Evolutionary conservation across 2,113 vertebrate genomes (phyloP), one percentile per base, ranked within the genome.

Genomic region (Nestor notabilis): DNA sequence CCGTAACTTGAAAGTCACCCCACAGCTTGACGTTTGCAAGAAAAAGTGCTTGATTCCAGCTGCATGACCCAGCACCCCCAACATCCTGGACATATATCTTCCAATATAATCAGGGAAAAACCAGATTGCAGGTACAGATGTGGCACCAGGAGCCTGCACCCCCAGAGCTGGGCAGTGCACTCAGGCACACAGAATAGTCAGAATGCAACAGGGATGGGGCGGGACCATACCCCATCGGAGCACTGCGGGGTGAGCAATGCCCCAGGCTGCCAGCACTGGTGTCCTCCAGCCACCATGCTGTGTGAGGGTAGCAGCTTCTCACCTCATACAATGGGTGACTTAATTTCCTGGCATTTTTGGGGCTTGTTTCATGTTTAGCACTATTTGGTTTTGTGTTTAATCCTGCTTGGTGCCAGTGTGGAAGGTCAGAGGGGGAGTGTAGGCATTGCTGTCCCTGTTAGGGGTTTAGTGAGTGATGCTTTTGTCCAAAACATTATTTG

Each of bases 141-240:
- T 33, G 83, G 33, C 66, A 50, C 55, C 4, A 3, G 52, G 77
- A 83, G 60, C 61, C 77, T 66, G 44, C 1, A 41, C 20, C 46
- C 28, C 4, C 17, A 7, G 41, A 43, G 52, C 5, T 2, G 11
- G 69, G 71, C 10, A 3, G 41, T 44, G 24, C 16, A 6, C 39
- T 13, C 24, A 6, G 46, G 39, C 47, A 64, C 70, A 43, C 15
- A 4, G 0, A 1, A 20, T 13, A 16, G 37, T 0, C 5, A 70
- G 44, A 41, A 23, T 49, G 76, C 3, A 27, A 11, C 50, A 37
- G 50, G 53, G 27, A 7, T 28, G 43, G 47, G 43, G 49, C 46
- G 53, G 75, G 70, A 23, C 35, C 15, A 2, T 27, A 24, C n/a
- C 12, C 31, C 18, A 12, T 14, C 1, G 5, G 28, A 53, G 47